Base-by-base conservation (phyloP, 2,888 invertebrate species). In the Sarcophaga caerulescens region DNA sequence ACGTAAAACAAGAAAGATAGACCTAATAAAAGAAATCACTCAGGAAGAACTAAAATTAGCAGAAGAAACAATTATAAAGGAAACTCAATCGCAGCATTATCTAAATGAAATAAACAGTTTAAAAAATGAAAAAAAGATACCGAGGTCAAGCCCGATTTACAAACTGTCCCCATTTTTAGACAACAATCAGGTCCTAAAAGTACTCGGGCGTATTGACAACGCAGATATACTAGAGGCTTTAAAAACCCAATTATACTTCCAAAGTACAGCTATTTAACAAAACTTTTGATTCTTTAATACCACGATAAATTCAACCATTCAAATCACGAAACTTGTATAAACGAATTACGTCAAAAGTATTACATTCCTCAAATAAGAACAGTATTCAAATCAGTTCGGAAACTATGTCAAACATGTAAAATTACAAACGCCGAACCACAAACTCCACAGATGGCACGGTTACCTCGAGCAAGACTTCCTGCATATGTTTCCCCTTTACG, bases 161-260 rank as follows among this genome's bases (percentile, higher is more conserved):
- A 78, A 70, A 17, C 17, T 70, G 1, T 60, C 69, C 2, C 78
- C 45, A 14, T 69, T 23, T 66, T 14, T 80, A 6, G 81, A 86
- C 19, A 11, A 74, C 4, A 19, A 57, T 19, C 10, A 25, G 14
- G 23, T 84, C 19, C 8, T 84, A 25, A 70, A 80, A 6, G 68
- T 76, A 8, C 57, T 70, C 17, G 74, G 87, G 4, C 74, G 85
- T 25, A 87, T 87, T 19, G 81, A 76, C 23, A 65, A 69, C 14
- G 81, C 68, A 8, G 8, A 23, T 35, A 45, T 77, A 10, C 59
- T 62, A 5, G 44, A 69, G 23, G 59, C 0, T 65, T 59, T 47
- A 71, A 82, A 57, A 17, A 66, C 12, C 85, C 87, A 23, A 60
- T 80, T 23, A 80, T 87, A n/a, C 57, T 85, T 12, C 82, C 87